Evolutionary conservation across 2,113 vertebrate species (phyloP).

Genomic region (Perca flavescens): DNA sequence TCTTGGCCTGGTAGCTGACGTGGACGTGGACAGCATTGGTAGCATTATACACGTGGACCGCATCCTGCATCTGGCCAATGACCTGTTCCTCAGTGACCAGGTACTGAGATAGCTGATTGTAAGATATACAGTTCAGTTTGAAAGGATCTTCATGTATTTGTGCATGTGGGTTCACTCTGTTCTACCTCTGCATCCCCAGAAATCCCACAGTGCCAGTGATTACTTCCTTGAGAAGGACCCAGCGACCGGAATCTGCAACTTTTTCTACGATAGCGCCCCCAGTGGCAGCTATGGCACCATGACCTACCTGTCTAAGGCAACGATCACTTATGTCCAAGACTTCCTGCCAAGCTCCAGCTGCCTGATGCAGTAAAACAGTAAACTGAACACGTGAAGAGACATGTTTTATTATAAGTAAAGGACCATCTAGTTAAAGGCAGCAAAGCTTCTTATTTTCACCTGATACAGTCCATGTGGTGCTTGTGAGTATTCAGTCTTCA

Average conservation of each 20-base stretch:
- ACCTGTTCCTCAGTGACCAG: constrained; percentile 95
- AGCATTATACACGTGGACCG: constrained; percentile 91
- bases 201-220: constrained; percentile 88
- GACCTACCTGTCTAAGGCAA: constrained; percentile 97
- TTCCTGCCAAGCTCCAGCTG: constrained; percentile 94
- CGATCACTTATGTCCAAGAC: constrained; percentile 91
- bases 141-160: background rate
- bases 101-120: constrained; percentile 73
- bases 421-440: constrained; percentile 7
- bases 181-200: constrained; percentile 79
- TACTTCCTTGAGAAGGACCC: constrained; percentile 92
- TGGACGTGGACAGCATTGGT: constrained; percentile 92
- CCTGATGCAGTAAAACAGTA: constrained; percentile 87
- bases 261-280: constrained; percentile 97
- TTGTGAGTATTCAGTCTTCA: constrained; percentile 25
- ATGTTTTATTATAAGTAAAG: background rate
- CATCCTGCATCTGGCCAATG: constrained; percentile 93
- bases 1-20: constrained; percentile 90
- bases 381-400: constrained; percentile 7
- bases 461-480: constrained; percentile 32
- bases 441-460: constrained; percentile 18
- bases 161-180: background rate
- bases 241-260: constrained; percentile 94
- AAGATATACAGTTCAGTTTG: background rate
- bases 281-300: constrained; percentile 97